Base-by-base conservation (phyloP, 2,113 vertebrate species). In the Anoura caudifer region DNA sequence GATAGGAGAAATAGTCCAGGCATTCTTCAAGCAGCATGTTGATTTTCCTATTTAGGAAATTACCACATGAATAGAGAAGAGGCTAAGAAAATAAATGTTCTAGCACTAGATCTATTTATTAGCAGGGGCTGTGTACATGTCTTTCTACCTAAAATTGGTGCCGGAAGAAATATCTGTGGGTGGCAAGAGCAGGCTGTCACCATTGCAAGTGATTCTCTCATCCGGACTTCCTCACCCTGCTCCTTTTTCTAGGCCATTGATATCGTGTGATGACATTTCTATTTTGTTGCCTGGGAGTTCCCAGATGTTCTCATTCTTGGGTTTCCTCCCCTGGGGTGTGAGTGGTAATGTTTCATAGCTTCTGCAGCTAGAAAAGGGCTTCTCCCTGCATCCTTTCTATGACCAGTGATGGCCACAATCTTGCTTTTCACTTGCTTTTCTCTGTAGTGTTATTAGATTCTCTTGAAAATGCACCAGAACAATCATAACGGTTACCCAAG, bases 261-360 rank as follows among this genome's bases (percentile, higher is more conserved):
- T 84, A 90, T 28, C 83, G 59, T 20, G 81, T 59, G 63, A 45
- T 96, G 96, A 87, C 93, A 96, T 90, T 96, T 97, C 96, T 94
- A 90, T 96, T 83, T 72, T 87, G 50, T 45, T 85, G 81, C 43
- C 76, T 33, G 28, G 75, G 28, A 26, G 26, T 90, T 94, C 75
- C 84, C 79, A 94, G 91, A 87, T 90, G 91, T 90, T 95, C 65
- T 94, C 43, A 12, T 70, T 95, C 81, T 94, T 72, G 91, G 26
- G 90, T 56, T 80, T 76, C 59, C 17, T 81, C 50, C 81, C 95
- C 28, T 45, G 70, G 87, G 76, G 70, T 61, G 20, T 80, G 50
- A n/a, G 54, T 84, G 81, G 87, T 63, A 76, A 43, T 33, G 11
- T 80, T 56, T 87, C 52, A 36, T 13, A 41, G 73, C 52, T 80